These are phyloP conservation scores for Drosophila bunnanda DNA, from an alignment of 2,888 invertebrate genomes.

Conservation along the genomic window DNA sequence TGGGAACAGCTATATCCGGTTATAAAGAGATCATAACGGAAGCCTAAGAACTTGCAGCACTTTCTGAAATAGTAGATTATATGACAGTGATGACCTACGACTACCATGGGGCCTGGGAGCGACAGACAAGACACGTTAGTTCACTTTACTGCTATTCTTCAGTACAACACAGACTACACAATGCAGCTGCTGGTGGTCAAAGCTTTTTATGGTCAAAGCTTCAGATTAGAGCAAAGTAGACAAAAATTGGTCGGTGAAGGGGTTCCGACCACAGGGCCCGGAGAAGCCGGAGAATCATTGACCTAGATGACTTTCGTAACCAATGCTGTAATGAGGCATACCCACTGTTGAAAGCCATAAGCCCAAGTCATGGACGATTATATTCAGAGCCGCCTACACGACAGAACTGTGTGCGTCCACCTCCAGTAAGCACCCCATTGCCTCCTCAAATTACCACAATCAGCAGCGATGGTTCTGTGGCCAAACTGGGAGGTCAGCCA, in stretches of 20 bases:
- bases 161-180: conserved; percentile 93
- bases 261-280: conserved; percentile 89
- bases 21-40: conserved; percentile 95
- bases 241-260: conserved; percentile 86
- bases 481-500: conserved; percentile 73
- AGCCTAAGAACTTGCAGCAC: conserved; percentile 91
- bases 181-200: conserved; percentile 90
- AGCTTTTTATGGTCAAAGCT: conserved; percentile 95
- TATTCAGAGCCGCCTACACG: conserved; percentile 86
- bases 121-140: conserved; percentile 91
- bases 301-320: conserved; percentile 94
- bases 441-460: conserved; percentile 91
- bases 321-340: conserved; percentile 92
- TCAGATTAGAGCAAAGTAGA: conserved; percentile 86
- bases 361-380: conserved; percentile 89
- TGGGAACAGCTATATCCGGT: conserved; percentile 94
- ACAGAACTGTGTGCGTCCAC: conserved; percentile 89
- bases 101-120: conserved; percentile 96
- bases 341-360: conserved; percentile 91
- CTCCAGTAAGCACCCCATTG: conserved; percentile 90
- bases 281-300: conserved; percentile 92
- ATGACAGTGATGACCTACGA: conserved; percentile 95
- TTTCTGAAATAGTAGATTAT: conserved; percentile 91
- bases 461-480: conserved; percentile 86
- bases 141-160: conserved; percentile 88